Conservation (phyloP, 2,797 vertebrate species). For the Liparis tanakae region DNA sequence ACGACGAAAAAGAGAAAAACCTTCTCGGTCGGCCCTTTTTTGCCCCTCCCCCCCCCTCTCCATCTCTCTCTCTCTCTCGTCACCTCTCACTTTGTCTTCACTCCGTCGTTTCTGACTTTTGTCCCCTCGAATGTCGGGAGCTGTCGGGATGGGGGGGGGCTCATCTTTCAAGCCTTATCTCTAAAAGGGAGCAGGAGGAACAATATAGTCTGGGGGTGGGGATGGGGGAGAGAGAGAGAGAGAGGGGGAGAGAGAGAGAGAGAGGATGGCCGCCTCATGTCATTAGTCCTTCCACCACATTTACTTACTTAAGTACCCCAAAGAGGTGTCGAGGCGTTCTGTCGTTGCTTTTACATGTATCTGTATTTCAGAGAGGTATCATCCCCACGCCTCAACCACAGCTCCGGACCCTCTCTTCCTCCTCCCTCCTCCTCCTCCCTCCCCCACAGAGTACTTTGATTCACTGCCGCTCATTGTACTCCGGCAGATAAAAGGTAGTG, state of each 20-base stretch:
- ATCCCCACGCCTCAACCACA: no score
- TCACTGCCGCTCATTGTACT: constrained; percentile 36
- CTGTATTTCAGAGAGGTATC: background rate
- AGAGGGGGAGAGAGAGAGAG: no score
- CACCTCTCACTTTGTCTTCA: constrained; percentile 41
- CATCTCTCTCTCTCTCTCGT: constrained; percentile 16
- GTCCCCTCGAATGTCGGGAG: constrained; percentile 60
- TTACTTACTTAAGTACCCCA: background rate
- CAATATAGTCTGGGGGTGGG: constrained; percentile 7
- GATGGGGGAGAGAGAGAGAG: background rate
- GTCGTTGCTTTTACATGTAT: constrained; percentile 13
- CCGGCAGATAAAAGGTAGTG: constrained; percentile 52
- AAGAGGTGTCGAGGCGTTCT: background rate
- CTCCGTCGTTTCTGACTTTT: constrained; percentile 52
- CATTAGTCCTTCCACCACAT: constrained; percentile 24
- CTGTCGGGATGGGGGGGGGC: constrained; percentile 55
- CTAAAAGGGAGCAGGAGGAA: constrained; percentile 28
- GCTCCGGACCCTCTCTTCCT: constrained; percentile 24
- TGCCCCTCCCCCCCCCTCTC: constrained; percentile 12
- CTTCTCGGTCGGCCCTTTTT: constrained; percentile 36
- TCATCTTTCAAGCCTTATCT: constrained; percentile 55
- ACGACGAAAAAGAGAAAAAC: background rate
- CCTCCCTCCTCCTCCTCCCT: no score
- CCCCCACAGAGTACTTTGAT: constrained; percentile 16
- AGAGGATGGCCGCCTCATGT: constrained; percentile 1